A percentile compares a stretch with the other conserved stretches of the same genome.
phyloP scores from a whole-genome alignment of 2,797 vertebrate genomes.

The Enteromius argenteus region DNA sequence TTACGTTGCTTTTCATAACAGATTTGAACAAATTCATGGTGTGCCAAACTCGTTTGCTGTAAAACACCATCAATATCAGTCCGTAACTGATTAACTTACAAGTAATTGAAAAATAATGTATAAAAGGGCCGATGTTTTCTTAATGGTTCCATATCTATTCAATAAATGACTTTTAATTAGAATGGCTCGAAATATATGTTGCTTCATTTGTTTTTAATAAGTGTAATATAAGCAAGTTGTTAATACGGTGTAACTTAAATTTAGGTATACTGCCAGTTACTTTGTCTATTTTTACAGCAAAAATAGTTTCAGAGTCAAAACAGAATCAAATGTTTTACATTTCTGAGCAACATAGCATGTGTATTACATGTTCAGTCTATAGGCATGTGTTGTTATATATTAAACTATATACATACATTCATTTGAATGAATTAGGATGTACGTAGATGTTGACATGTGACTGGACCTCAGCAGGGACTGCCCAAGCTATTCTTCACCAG shows the following conservation, averaged over 20 bases:
- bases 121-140: not conserved
- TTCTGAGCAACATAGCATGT: not conserved
- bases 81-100: not conserved
- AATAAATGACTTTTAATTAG: not conserved
- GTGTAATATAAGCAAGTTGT: not conserved
- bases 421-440: not conserved
- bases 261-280: not conserved
- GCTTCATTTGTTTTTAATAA: not conserved
- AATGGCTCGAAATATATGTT: not conserved
- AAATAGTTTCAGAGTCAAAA: not conserved
- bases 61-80: not conserved
- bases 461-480: slow-evolving; percentile 9
- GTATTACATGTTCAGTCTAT: not conserved
- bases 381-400: not conserved
- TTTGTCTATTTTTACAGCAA: not conserved
- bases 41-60: not conserved
- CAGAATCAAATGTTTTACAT: not conserved
- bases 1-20: not conserved
- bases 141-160: not conserved
- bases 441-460: slow-evolving; percentile 5
- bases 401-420: too few relatives aligned
- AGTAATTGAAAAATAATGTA: not conserved
- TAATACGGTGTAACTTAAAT: not conserved
- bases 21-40: not conserved
- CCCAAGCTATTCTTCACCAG: not conserved